Evolutionary conservation across 2,888 invertebrate species (phyloP), one percentile per base, ranked within the genome.

Genomic region (Spilosoma lubricipeda): DNA sequence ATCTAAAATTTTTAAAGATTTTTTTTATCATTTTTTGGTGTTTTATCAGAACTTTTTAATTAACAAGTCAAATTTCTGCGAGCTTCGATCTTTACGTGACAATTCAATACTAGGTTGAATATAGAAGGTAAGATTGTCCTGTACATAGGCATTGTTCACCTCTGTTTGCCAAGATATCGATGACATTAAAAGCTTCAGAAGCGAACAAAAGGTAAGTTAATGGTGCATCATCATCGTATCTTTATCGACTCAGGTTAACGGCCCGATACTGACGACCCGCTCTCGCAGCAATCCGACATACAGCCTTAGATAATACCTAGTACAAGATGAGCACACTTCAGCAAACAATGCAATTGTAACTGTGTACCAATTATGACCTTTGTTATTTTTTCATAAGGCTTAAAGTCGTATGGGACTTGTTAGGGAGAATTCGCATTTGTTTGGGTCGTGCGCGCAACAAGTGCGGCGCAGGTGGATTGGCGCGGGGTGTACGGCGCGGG

Each of bases 381-480:
- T 82, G 72, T 67, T 0, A 0, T 20, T 48, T 56, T 20, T 76
- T 18, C 59, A 73, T 80, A 84, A 76, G 75, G 81, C 72, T 42
- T 73, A 72, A 36, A 71, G 67, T 79, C 42, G 72, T 69, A 48
- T 79, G 79, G 64, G 70, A 67, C 48, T 72, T 56, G 45, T 71
- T 67, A 59, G 72, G 36, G 42, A 59, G 70, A 65, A 80, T 78
- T 80, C 84, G 82, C 81, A 82, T 82, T 81, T 82, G 85, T 86
- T 86, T 85, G 85, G 85, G 87, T 84, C 81, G 88, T 89, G 90
- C 92, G 94, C 94, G 94, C 94, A 95, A 94, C 94, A 94, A 94
- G 94, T 94, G 93, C 90, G 92, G 93, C 93, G 94, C 94, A 93
- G 92, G 88, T 88, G 86, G 85, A 76, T 76, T 67, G 81, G 73